phyloP scores from a whole-genome alignment of 2,888 invertebrate genomes.

The Diplolepis rosae region DNA sequence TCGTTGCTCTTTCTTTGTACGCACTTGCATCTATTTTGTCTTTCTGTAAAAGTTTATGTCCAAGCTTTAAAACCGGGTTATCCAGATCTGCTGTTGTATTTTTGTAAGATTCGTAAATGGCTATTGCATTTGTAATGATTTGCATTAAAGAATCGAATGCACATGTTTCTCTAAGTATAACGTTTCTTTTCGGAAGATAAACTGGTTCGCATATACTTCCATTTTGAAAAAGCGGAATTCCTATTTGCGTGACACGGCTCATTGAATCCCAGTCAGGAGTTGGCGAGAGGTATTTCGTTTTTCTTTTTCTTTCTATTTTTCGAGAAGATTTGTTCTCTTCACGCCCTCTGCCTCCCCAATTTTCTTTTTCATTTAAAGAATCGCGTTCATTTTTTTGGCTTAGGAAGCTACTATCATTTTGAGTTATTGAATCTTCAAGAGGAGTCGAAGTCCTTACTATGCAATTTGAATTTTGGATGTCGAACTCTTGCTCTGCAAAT shows the following conservation, averaged over 20 bases:
- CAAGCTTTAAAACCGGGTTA: too few relatives aligned
- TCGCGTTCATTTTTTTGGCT: too few relatives aligned
- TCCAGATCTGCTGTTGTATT: too few relatives aligned
- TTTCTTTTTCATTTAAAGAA: background rate
- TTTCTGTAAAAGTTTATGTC: too few relatives aligned
- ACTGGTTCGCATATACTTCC: background rate
- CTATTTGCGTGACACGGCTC: background rate
- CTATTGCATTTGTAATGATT: background rate
- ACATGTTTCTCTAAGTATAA: background rate
- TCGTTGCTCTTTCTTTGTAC: too few relatives aligned
- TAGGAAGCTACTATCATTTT: too few relatives aligned
- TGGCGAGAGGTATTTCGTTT: background rate
- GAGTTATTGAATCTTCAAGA: too few relatives aligned
- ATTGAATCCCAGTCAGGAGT: background rate
- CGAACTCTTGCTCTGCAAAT: too few relatives aligned
- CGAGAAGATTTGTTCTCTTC: background rate
- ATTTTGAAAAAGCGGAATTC: conserved; percentile 1
- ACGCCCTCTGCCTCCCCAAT: background rate
- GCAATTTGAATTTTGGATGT: too few relatives aligned
- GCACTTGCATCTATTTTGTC: too few relatives aligned
- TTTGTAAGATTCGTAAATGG: background rate
- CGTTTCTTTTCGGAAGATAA: background rate
- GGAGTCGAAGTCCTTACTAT: too few relatives aligned
- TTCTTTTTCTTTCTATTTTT: background rate
- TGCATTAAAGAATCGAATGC: background rate